Percentiles rank a stretch among this genome's conserved stretches.
phyloP scores from a whole-genome alignment of 2,797 vertebrate species.

The Coendou prehensilis region DNA sequence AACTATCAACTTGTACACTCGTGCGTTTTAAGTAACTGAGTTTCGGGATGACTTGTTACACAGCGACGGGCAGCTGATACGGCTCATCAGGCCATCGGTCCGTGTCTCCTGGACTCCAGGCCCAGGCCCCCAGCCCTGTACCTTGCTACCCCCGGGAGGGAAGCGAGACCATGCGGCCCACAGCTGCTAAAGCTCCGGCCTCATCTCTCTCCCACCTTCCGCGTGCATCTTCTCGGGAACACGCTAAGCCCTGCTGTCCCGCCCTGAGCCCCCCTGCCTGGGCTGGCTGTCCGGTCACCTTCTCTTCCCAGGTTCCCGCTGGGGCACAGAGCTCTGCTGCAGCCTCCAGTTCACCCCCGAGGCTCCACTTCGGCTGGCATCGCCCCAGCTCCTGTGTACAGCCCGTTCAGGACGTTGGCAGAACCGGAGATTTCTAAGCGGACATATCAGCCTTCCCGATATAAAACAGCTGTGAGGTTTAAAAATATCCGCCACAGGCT shows the following conservation, averaged over 20 bases:
- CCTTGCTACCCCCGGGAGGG: background rate
- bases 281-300: background rate
- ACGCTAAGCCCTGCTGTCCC: accelerated
- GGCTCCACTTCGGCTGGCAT: background rate
- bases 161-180: accelerated
- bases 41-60: background rate
- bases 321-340: background rate
- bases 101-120: background rate
- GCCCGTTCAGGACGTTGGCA: background rate
- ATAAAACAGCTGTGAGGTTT: slow-evolving; percentile 83
- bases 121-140: too few species aligned
- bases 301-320: background rate
- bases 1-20: background rate
- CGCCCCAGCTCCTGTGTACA: too few species aligned
- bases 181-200: background rate
- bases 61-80: background rate
- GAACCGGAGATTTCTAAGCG: background rate
- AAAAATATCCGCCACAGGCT: slow-evolving; percentile 85
- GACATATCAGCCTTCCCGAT: slow-evolving; percentile 67
- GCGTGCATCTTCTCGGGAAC: background rate
- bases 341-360: accelerated
- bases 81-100: too few species aligned
- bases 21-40: background rate
- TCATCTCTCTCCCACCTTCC: background rate
- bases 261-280: background rate